Evolutionary conservation across 1,140 invertebrate genomes (phyloP), one percentile per base, ranked within the genome.

Genomic region (Philotrypesis tridentata): DNA sequence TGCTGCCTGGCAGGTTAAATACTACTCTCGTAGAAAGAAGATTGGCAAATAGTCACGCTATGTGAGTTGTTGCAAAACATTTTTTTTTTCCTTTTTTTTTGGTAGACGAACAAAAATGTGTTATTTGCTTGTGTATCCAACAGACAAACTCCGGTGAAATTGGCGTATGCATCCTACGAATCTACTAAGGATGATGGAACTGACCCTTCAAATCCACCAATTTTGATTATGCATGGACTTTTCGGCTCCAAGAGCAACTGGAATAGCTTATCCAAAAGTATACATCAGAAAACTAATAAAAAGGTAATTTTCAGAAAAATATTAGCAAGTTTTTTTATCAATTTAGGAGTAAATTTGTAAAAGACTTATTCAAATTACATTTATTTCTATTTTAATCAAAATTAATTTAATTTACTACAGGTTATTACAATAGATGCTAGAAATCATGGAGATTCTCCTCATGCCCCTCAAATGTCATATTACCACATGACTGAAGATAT

Each of bases 361-460:
- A n/a, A n/a, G n/a, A n/a, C n/a, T n/a, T n/a, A n/a, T n/a, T n/a
- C n/a, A n/a, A n/a, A n/a, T n/a, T n/a, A n/a, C n/a, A n/a, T n/a
- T n/a, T n/a, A n/a, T n/a, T n/a, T n/a, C n/a, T n/a, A n/a, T n/a
- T n/a, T 73, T 29, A 21, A 21, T n/a, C 14, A 23, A 27, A 48
- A 71, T 43, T 29, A 40, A 71, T 40, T 37, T 37, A 40, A 9
- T 21, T 27, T 70, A 70, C 75, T 68, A 60, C 82, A 96, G 93
- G 94, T 98, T 0, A 94, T 97, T 60, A 92, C 95, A 0, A 92
- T 98, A 25, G 97, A 99, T 93, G 94, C 95, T 2, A 93, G 97
- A 87, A 98, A 99, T 91, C 98, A 99, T 91, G 98, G 98, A 0
- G 96, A 97, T 60, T 98, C 97, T 88, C 95, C 96, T 0, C 97